Evolutionary conservation across 1,140 invertebrate species (phyloP), one percentile per base, ranked within the genome.

Genomic region (Lepidotrigona ventralis): DNA sequence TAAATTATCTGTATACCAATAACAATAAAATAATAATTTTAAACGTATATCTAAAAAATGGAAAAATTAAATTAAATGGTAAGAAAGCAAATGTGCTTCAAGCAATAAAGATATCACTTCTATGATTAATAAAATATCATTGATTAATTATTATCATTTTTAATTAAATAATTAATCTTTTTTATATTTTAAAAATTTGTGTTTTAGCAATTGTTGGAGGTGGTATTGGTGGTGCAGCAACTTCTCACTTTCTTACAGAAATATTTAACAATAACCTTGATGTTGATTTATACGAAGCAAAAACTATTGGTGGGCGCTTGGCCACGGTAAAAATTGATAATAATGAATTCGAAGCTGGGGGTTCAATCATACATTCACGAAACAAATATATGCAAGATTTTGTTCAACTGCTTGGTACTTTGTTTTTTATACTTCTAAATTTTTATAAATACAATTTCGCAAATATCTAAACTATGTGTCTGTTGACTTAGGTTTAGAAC

Each of bases 351-450:
- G 96, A 96, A 93, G 92, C 95, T 73, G 96, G 96, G 23, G 96
- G 95, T 69, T 88, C 94, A 6, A 91, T 96, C 14, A 95, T 96
- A 90, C 96, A 96, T 89, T 92, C 95, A 0, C 92, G 89, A 83
- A 96, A 96, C 91, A 92, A 94, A 91, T 95, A 96, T 73, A 96
- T 96, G 95, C 91, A 93, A 39, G 89, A 95, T 71, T 96, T 96
- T 91, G 91, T 95, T 12, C 88, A 95, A 70, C 85, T 95, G 73
- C 91, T 96, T 78, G 95, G 95, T 95, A 91, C 90, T 84, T 78
- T 78, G n/a, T 78, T 39, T 63, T 23, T 33, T 26, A 78, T 58
- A 64, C n/a, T 68, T 85, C 46, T 73, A 74, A 5, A 39, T 26
- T 53, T 39, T 12, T 75, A 46, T 23, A 60, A 12, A 58, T 58